A percentile compares a stretch with the other conserved stretches of the same genome.
phyloP scores from a whole-genome alignment of 2,888 invertebrate species.

The Cyclophora punctaria region DNA sequence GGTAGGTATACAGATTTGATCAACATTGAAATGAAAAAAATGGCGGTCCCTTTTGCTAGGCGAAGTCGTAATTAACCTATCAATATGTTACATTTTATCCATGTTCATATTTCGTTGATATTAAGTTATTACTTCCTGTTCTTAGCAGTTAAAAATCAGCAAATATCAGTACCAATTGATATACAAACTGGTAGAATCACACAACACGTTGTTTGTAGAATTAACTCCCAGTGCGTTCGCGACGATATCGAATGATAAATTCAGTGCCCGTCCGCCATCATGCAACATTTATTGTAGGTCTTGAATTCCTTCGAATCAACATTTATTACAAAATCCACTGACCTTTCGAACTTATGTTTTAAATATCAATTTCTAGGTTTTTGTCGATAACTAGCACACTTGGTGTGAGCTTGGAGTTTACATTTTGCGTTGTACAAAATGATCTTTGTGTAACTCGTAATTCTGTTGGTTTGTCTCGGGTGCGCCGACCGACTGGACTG shows the following conservation, averaged over 20 bases:
- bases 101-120: too few species aligned
- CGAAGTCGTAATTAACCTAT: too few species aligned
- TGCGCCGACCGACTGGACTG: conserved; percentile 39
- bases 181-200: not conserved
- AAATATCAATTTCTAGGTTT: conserved; percentile 12
- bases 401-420: conserved; percentile 11
- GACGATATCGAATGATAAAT: not conserved
- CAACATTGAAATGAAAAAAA: too few species aligned
- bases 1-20: too few species aligned
- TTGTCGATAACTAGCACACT: conserved; percentile 34
- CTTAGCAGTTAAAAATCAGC: not conserved
- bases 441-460: conserved; percentile 27
- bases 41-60: too few species aligned
- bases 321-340: conserved; percentile 3
- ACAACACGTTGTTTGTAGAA: conserved; percentile 4
- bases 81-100: too few species aligned
- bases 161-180: not conserved
- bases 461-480: conserved; percentile 42
- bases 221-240: conserved; percentile 4
- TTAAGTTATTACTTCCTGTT: too few species aligned
- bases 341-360: conserved; percentile 3
- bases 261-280: conserved; percentile 15
- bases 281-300: conserved; percentile 6
- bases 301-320: not conserved
- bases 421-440: conserved; percentile 37